Conservation (phyloP, 2,888 invertebrate genomes). For the Linnaemya vulpina region DNA sequence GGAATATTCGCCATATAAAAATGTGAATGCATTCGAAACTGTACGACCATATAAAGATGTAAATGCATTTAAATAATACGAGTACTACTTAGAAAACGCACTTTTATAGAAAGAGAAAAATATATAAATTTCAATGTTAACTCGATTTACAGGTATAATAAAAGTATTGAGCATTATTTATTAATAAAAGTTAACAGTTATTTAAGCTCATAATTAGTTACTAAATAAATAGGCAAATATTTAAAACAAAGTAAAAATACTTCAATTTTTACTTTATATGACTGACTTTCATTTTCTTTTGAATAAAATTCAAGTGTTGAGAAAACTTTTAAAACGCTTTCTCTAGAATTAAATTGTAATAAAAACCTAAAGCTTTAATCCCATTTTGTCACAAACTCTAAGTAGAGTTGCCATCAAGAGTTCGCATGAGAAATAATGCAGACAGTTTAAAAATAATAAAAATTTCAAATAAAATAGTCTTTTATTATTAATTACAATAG, state of each 20-base stretch:
- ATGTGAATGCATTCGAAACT: too few species aligned
- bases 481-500: constrained; percentile 1
- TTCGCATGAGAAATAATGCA: constrained; percentile 4
- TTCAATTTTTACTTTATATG: not conserved
- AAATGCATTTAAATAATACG: too few species aligned
- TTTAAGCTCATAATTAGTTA: not conserved
- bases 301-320: not conserved
- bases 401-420: not conserved
- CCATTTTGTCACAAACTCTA: constrained; percentile 6
- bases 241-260: not conserved
- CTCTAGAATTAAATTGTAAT: constrained; percentile 28
- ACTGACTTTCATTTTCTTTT: constrained; percentile 22
- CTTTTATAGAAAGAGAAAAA: too few species aligned
- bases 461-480: not conserved
- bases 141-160: too few species aligned
- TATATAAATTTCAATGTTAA: too few species aligned
- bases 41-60: too few species aligned
- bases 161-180: too few species aligned
- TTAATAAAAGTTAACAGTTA: too few species aligned
- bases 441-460: not conserved
- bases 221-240: not conserved
- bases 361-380: constrained; percentile 13
- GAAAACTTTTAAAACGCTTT: constrained; percentile 18
- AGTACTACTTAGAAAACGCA: too few species aligned
- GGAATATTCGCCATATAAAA: too few species aligned